Conservation (phyloP, 1,140 invertebrate species). For the Drosophila biarmipes region DNA sequence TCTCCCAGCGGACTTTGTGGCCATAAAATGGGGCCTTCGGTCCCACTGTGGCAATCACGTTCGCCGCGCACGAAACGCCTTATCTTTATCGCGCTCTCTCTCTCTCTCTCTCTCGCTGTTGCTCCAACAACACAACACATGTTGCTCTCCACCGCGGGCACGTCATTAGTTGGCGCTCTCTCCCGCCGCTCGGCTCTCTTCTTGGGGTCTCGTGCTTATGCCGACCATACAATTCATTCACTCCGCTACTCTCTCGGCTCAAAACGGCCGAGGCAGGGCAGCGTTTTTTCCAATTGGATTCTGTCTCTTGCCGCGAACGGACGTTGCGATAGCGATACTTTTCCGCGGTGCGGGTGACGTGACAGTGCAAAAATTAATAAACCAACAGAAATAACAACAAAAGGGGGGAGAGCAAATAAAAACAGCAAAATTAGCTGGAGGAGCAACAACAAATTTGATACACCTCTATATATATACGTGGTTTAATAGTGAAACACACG, state of each 20-base stretch:
- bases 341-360: conserved; percentile 58
- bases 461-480: conserved; percentile 23
- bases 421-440: conserved; percentile 56
- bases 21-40: neutral
- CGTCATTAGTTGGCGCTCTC: conserved; percentile 25
- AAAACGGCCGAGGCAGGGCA: too few relatives aligned
- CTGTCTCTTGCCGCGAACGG: conserved; percentile 59
- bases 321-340: conserved; percentile 38
- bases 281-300: conserved; percentile 5
- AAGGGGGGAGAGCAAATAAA: conserved; percentile 33
- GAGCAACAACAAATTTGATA: conserved; percentile 68
- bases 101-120: conserved; percentile 6
- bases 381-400: conserved; percentile 34
- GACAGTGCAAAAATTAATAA: conserved; percentile 57
- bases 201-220: conserved; percentile 66
- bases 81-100: conserved; percentile 32
- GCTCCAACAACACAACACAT: conserved; percentile 17
- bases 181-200: conserved; percentile 30
- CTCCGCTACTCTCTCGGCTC: conserved; percentile 73
- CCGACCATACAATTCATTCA: conserved; percentile 67
- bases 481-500: conserved; percentile 65
- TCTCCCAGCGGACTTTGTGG: conserved; percentile 2
- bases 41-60: conserved; percentile 75
- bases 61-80: conserved; percentile 67
- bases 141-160: conserved; percentile 21